These are phyloP conservation scores for Cyprinodon variegatus DNA, from an alignment of 2,113 vertebrate species.

Conservation along the genomic window DNA sequence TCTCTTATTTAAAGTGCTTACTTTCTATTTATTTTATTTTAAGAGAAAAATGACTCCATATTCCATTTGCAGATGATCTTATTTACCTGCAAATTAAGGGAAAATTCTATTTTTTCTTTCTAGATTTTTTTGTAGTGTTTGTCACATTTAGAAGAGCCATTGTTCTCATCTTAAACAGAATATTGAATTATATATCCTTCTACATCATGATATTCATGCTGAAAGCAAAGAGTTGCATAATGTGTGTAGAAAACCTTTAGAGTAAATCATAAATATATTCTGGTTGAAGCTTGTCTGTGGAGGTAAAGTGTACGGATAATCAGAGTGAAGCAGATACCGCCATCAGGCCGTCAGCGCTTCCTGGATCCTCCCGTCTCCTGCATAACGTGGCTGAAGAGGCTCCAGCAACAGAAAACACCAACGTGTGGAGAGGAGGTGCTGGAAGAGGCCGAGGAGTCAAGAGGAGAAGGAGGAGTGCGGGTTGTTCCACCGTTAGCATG, in stretches of 20 bases:
- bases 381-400: slow-evolving; percentile 40
- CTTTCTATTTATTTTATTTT: too few relatives aligned
- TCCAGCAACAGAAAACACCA: slow-evolving; percentile 49
- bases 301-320: not conserved
- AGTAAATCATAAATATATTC: not conserved
- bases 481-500: slow-evolving; percentile 46
- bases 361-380: slow-evolving; percentile 23
- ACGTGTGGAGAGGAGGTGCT: slow-evolving; percentile 44
- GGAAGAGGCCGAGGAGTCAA: not conserved
- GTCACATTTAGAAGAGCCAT: too few relatives aligned
- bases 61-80: too few relatives aligned
- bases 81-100: too few relatives aligned
- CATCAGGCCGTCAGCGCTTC: slow-evolving; percentile 41
- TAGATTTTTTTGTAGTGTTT: too few relatives aligned
- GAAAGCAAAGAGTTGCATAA: not conserved
- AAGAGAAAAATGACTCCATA: too few relatives aligned
- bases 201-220: not conserved
- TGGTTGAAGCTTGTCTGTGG: not conserved
- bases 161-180: too few relatives aligned
- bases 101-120: too few relatives aligned
- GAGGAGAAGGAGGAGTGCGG: slow-evolving; percentile 12
- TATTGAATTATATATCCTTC: not conserved
- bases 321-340: slow-evolving; percentile 2
- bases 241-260: not conserved
- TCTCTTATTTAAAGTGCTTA: too few relatives aligned